Conservation (phyloP, 2,113 vertebrate genomes). For the Bucco capensis region DNA sequence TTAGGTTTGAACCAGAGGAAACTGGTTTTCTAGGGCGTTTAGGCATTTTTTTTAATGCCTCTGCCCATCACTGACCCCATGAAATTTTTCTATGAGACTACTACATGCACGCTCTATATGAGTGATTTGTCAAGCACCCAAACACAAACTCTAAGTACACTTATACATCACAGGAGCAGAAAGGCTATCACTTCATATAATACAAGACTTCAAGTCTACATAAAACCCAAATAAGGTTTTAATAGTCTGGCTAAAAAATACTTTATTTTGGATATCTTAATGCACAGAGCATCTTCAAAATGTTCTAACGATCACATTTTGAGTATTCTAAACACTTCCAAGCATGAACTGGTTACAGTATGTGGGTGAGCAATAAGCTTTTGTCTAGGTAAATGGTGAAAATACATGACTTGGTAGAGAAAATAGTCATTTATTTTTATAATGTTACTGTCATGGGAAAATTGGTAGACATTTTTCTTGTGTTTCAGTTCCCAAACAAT, state of each 20-base stretch:
- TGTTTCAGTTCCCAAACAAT: background rate
- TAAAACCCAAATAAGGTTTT: background rate
- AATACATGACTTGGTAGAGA: background rate
- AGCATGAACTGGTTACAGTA: background rate
- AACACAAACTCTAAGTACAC: background rate
- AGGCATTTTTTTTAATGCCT: background rate
- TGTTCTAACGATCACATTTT: background rate
- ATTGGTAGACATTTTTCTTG: background rate
- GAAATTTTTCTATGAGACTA: background rate
- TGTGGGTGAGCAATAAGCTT: background rate
- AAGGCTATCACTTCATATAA: background rate
- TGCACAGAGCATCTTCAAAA: background rate
- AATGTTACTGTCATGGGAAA: background rate
- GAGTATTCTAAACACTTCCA: background rate
- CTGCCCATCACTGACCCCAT: background rate
- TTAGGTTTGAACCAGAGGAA: background rate
- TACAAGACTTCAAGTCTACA: background rate
- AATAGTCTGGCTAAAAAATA: background rate
- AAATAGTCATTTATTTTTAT: background rate
- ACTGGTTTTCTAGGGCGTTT: background rate
- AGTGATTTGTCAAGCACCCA: background rate
- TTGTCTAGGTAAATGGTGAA: background rate
- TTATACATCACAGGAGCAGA: background rate
- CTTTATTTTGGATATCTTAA: background rate
- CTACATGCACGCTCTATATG: rapidly evolving